These are phyloP conservation scores for Lagorchestes hirsutus DNA, from an alignment of 2,797 vertebrate genomes.

Conservation along the genomic window DNA sequence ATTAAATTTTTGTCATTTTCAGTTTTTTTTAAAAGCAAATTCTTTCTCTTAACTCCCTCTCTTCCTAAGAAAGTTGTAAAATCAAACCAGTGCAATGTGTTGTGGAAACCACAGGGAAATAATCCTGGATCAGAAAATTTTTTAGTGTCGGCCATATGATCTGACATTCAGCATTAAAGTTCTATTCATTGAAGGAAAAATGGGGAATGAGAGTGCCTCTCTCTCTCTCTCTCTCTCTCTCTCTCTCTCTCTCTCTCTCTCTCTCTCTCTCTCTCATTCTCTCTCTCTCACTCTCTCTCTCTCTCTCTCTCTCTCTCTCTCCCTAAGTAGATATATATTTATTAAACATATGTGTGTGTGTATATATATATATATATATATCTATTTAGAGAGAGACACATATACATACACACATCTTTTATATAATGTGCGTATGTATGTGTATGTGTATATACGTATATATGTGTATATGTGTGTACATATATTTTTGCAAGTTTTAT, in stretches of 20 bases:
- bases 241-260: no score
- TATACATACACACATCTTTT: no score
- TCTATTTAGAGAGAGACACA: slow-evolving; percentile 60
- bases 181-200: slow-evolving; percentile 72
- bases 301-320: no score
- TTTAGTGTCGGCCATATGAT: slow-evolving; percentile 61
- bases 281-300: no score
- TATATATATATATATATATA: no score
- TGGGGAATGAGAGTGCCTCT: not conserved
- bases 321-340: no score
- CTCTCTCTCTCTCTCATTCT: no score
- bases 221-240: no score
- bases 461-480: slow-evolving; percentile 64
- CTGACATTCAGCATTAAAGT: slow-evolving; percentile 57
- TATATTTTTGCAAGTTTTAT: slow-evolving; percentile 62
- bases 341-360: no score
- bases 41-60: slow-evolving; percentile 22
- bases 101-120: slow-evolving; percentile 36
- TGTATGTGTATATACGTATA: not conserved
- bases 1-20: slow-evolving; percentile 14
- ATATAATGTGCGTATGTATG: no score
- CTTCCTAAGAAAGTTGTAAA: slow-evolving; percentile 56
- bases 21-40: slow-evolving; percentile 27
- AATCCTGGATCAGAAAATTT: slow-evolving; percentile 63
- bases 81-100: slow-evolving; percentile 28